These are phyloP conservation scores for Heteromormyrus szaboi DNA, from an alignment of 2,797 vertebrate species.

Conservation along the genomic window DNA sequence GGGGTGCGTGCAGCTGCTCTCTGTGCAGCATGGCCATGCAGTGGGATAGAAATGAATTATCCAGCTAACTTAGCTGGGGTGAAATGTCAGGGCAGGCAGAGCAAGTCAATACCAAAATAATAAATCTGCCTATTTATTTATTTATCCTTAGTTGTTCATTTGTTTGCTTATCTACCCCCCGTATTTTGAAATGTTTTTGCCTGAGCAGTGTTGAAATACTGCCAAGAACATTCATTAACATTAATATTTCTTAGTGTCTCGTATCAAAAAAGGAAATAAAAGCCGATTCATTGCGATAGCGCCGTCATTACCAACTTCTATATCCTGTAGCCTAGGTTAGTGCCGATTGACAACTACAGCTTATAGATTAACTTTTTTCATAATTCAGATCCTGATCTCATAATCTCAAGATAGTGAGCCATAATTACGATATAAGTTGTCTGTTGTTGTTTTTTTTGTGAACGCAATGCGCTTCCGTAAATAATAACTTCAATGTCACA, in stretches of 20 bases:
- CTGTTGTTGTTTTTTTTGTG: neutral
- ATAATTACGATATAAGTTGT: neutral
- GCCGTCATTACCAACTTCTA: neutral
- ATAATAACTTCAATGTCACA: neutral
- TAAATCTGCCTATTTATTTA: neutral
- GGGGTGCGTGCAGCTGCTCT: neutral
- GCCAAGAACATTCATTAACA: neutral
- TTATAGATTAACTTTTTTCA: neutral
- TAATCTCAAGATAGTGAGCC: neutral
- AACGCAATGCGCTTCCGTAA: neutral
- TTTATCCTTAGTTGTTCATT: neutral
- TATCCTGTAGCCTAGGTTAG: neutral
- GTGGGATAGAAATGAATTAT: neutral
- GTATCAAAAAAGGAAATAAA: neutral
- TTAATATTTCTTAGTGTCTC: neutral
- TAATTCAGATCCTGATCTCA: neutral
- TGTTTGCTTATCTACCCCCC: neutral
- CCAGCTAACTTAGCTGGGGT: neutral
- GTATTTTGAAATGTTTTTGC: neutral
- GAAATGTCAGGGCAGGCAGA: neutral
- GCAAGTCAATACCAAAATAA: neutral
- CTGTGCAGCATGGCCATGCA: neutral
- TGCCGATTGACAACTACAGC: neutral
- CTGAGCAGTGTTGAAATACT: neutral
- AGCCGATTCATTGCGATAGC: neutral